These are phyloP conservation scores for Syngnathus acus DNA, from an alignment of 2,797 vertebrate genomes.

Conservation along the genomic window DNA sequence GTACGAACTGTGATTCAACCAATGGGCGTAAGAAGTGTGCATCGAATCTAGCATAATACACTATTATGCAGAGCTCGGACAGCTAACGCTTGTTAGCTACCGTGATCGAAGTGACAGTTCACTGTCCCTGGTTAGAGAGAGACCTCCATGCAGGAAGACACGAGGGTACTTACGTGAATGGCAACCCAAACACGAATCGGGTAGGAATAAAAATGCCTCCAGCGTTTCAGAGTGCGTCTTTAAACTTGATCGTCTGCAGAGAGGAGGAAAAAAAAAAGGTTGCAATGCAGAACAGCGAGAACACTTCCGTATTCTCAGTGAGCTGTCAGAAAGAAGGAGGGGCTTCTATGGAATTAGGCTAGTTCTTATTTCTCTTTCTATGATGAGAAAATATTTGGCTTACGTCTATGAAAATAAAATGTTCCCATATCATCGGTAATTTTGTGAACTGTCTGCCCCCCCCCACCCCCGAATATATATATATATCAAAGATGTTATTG, in stretches of 20 bases:
- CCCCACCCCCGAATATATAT: no score
- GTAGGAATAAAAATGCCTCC: constrained; percentile 15
- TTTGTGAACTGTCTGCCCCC: no score
- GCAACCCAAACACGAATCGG: constrained; percentile 12
- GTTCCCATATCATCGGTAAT: no score
- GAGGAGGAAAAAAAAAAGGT: background rate
- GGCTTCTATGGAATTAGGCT: background rate
- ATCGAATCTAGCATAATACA: background rate
- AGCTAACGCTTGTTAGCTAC: constrained; percentile 34
- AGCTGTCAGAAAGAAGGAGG: constrained; percentile 16
- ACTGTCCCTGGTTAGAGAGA: background rate
- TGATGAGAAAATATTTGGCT: no score
- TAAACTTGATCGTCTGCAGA: constrained; percentile 6
- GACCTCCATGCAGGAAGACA: background rate
- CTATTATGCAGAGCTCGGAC: background rate
- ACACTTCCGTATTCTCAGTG: constrained; percentile 55
- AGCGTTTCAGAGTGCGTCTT: constrained; percentile 9
- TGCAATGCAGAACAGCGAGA: constrained; percentile 17
- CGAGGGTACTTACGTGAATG: constrained; percentile 47
- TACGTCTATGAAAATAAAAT: no score
- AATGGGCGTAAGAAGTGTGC: background rate
- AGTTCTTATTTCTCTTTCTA: no score
- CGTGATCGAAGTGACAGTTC: background rate
- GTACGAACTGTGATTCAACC: background rate
- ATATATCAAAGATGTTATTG: constrained; percentile 28